Percentiles rank a stretch among this genome's conserved stretches.
These are phyloP conservation scores for Octonoba sinensis DNA, from an alignment of 2,888 invertebrate species.

Conservation along the genomic window DNA sequence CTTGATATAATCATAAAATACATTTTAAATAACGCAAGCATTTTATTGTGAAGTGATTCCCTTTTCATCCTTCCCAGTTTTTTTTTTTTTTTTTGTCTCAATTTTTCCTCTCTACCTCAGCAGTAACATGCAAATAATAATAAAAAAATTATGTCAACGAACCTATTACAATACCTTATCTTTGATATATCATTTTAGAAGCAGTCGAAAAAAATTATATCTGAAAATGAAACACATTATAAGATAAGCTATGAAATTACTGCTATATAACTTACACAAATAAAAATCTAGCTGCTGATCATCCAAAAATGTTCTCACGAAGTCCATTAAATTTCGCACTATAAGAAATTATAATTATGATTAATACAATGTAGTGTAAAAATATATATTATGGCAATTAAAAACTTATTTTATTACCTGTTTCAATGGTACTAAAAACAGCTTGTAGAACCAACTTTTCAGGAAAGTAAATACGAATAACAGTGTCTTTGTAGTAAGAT, in stretches of 20 bases:
- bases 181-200: too few relatives aligned
- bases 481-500: conserved; percentile 79
- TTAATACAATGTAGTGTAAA: neutral
- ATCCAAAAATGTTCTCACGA: conserved; percentile 80
- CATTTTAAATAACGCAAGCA: too few relatives aligned
- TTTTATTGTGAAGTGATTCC: too few relatives aligned
- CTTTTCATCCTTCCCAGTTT: too few relatives aligned
- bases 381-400: neutral
- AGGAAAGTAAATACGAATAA: conserved; percentile 89
- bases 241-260: neutral
- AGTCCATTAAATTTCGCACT: conserved; percentile 80
- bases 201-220: too few relatives aligned
- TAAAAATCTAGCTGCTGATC: conserved; percentile 80
- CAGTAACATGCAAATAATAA: too few relatives aligned
- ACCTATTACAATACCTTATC: too few relatives aligned
- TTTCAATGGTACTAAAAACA: conserved; percentile 82
- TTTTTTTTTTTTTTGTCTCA: too few relatives aligned
- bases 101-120: too few relatives aligned
- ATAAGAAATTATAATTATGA: conserved; percentile 57
- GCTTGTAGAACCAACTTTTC: conserved; percentile 88
- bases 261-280: conserved; percentile 79
- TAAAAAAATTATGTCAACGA: too few relatives aligned
- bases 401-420: conserved; percentile 70
- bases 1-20: too few relatives aligned
- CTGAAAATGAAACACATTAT: neutral